phyloP scores from a whole-genome alignment of 2,888 invertebrate genomes.

The Actias luna region DNA sequence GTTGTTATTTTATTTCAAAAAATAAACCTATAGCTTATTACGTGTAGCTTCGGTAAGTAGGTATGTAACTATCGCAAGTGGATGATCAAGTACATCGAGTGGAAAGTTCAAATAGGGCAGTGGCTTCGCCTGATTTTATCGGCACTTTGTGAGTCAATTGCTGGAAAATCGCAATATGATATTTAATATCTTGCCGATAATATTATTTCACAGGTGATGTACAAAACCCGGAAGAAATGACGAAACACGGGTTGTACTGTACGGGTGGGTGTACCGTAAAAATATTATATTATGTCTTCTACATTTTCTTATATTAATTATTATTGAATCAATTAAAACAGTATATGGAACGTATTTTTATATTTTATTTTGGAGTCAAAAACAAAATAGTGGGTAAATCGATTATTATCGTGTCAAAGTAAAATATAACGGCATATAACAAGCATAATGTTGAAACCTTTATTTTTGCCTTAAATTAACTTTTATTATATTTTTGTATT shows the following conservation, averaged over 20 bases:
- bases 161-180: conserved; percentile 63
- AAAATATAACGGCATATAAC: no score
- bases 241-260: conserved; percentile 28
- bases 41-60: conserved; percentile 25
- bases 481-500: no score
- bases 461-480: no score
- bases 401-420: no score
- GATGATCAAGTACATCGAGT: conserved; percentile 74
- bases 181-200: conserved; percentile 47
- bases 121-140: conserved; percentile 51
- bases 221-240: conserved; percentile 55
- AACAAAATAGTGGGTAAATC: no score
- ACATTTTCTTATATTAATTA: no score
- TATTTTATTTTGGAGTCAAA: no score
- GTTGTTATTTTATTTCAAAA: no score
- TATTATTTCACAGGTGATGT: conserved; percentile 27
- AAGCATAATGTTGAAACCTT: no score
- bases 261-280: background rate
- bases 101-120: conserved; percentile 75
- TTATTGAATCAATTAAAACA: no score
- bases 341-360: no score
- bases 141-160: conserved; percentile 62
- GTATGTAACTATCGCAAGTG: conserved; percentile 54
- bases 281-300: background rate
- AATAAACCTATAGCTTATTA: conserved; percentile 15